phyloP scores from a whole-genome alignment of 1,140 invertebrate genomes.

The Tenebrio molitor region DNA sequence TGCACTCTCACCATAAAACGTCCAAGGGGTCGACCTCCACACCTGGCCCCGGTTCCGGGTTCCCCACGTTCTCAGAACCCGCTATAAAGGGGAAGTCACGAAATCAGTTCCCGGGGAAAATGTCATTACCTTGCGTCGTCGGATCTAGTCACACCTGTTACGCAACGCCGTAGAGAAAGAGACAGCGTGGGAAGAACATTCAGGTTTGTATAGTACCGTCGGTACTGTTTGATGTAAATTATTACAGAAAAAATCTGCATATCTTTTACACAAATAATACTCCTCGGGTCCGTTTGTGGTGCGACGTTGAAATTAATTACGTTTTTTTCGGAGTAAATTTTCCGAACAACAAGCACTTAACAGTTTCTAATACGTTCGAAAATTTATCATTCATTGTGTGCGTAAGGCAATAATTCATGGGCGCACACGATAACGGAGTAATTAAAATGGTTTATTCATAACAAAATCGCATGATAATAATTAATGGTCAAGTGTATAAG shows the following conservation, averaged over 20 bases:
- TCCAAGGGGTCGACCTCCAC: slow-evolving; percentile 10
- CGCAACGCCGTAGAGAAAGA: slow-evolving; percentile 2
- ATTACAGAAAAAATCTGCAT: slow-evolving; percentile 2
- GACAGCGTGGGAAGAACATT: slow-evolving; percentile 27
- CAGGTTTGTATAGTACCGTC: background rate
- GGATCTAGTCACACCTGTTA: slow-evolving; percentile 20
- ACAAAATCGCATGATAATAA: background rate
- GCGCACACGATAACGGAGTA: background rate
- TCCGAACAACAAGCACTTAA: too few species aligned
- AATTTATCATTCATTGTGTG: slow-evolving; percentile 3
- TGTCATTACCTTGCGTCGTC: background rate
- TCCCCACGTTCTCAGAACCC: slow-evolving; percentile 19
- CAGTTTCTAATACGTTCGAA: background rate
- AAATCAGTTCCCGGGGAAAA: slow-evolving; percentile 32
- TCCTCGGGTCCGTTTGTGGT: too few species aligned
- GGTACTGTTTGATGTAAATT: slow-evolving; percentile 15
- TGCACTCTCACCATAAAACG: background rate
- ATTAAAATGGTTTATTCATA: slow-evolving; percentile 24
- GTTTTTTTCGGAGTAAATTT: background rate
- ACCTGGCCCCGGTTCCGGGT: slow-evolving; percentile 20
- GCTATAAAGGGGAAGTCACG: slow-evolving; percentile 23
- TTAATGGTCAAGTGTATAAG: slow-evolving; percentile 2
- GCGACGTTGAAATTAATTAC: background rate
- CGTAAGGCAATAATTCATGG: background rate
- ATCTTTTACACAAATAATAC: background rate